Evolutionary conservation across 1,140 invertebrate genomes (phyloP), one percentile per base, ranked within the genome.

Genomic region (Bicyclus anynana): DNA sequence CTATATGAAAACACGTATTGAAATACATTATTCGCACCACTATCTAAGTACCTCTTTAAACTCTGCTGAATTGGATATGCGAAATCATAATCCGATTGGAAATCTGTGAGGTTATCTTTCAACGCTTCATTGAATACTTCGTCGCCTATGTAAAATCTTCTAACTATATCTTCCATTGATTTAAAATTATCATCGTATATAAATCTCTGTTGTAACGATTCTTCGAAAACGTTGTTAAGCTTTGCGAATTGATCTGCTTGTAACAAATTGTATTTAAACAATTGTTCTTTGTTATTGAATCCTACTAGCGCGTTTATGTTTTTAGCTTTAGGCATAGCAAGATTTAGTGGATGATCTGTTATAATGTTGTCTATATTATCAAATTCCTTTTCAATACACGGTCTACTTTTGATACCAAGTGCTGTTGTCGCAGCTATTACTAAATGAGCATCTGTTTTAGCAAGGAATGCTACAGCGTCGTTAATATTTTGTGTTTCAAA

Each of bases 1-100:
- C 40, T 44, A 16, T 73, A 74, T 0, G 62, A 55, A 44, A 78
- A 75, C 4, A 69, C 46, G 16, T 78, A 75, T 1, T 65, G 54
- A 42, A 50, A 73, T 1, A 77, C 47, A 37, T 50, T 57, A 6
- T 63, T 49, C 5, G 37, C 46, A 6, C 64, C 64, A 20, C 63
- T 40, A 16, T 72, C 50, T 0, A 72, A 27, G 18, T 61, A 69
- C 27, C 53, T 62, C 0, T 46, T 27, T 2, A 74, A 10, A 35
- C 44, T 62, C 46, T 53, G 62, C 14, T 65, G 51, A 5, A 58
- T 42, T 0, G 71, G 65, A 54, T 63, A 52, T 9, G 18, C 44
- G 48, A 62, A 72, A 7, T 17, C 33, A 6, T 64, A 54, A 38
- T 72, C 71, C 2, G 69, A 65, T 5, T 33, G 21, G 14, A 70